A percentile compares a stretch with the other conserved stretches of the same genome.
Conservation (phyloP, 2,888 invertebrate species). For the Cheilosia soror region DNA sequence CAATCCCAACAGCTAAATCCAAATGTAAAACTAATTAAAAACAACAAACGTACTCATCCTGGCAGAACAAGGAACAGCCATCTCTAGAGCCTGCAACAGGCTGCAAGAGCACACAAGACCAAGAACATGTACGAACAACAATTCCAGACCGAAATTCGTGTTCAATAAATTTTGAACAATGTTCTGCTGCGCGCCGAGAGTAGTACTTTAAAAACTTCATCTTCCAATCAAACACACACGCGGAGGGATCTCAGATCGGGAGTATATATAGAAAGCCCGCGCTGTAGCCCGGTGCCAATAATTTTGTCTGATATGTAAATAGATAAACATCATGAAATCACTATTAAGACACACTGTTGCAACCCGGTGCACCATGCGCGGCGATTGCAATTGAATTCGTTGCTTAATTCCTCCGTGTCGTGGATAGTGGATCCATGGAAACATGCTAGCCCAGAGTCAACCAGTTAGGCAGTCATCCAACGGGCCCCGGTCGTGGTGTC, state of each 20-base stretch:
- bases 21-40: slow-evolving; percentile 71
- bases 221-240: slow-evolving; percentile 51
- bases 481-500: slow-evolving; percentile 67
- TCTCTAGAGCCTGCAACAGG: slow-evolving; percentile 45
- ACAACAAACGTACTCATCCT: slow-evolving; percentile 55
- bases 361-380: slow-evolving; percentile 60
- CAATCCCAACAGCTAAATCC: slow-evolving; percentile 9
- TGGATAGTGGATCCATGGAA: not conserved
- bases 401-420: slow-evolving; percentile 68
- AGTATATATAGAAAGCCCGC: slow-evolving; percentile 1
- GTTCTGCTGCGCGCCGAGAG: slow-evolving; percentile 21
- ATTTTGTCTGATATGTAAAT: slow-evolving; percentile 76
- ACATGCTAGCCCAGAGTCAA: slow-evolving; percentile 7
- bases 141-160: slow-evolving; percentile 76
- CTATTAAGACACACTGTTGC: slow-evolving; percentile 72
- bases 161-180: slow-evolving; percentile 76
- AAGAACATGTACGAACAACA: slow-evolving; percentile 63
- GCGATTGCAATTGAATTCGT: slow-evolving; percentile 73
- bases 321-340: slow-evolving; percentile 75
- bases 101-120: not conserved
- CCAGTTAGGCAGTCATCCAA: slow-evolving; percentile 28
- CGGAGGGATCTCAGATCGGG: slow-evolving; percentile 6
- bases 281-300: slow-evolving; percentile 73
- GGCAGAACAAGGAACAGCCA: slow-evolving; percentile 37
- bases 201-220: slow-evolving; percentile 48